Conservation (phyloP, 2,888 invertebrate genomes). For the Drosophila niveifrons region DNA sequence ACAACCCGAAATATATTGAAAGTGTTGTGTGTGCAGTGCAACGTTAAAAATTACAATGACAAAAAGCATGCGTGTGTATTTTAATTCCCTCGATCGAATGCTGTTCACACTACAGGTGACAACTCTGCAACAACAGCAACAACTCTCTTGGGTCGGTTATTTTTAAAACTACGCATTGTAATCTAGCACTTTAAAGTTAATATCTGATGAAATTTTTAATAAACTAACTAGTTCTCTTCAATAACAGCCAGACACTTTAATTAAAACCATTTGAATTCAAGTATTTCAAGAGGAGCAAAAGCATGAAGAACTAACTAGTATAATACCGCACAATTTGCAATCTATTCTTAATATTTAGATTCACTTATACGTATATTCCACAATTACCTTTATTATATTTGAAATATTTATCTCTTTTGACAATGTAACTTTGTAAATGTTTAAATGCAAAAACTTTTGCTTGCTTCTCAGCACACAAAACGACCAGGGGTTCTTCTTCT, state of each 20-base stretch:
- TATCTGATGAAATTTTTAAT: background rate
- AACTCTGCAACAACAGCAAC: slow-evolving; percentile 54
- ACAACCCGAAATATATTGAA: slow-evolving; percentile 14
- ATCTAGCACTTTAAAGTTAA: background rate
- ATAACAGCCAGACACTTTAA: background rate
- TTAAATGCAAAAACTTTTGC: background rate
- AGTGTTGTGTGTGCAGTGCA: slow-evolving; percentile 43
- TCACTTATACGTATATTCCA: background rate
- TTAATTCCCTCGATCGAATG: slow-evolving; percentile 69
- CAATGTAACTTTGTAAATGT: no score
- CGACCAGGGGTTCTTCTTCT: slow-evolving; percentile 32
- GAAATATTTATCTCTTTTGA: fast-evolving
- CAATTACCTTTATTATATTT: background rate
- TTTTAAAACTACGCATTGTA: slow-evolving; percentile 38
- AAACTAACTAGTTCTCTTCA: background rate
- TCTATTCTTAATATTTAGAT: no score
- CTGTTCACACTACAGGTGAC: slow-evolving; percentile 54
- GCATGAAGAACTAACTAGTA: slow-evolving; percentile 4
- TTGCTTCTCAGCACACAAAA: slow-evolving; percentile 11
- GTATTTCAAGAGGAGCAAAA: background rate
- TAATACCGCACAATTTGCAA: background rate
- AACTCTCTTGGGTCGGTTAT: slow-evolving; percentile 51
- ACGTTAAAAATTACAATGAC: slow-evolving; percentile 64
- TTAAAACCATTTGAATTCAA: background rate
- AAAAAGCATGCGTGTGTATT: slow-evolving; percentile 76